A percentile compares a stretch with the other conserved stretches of the same genome.
Conservation (phyloP, 2,888 invertebrate genomes). For the Choristoneura rosaceana region DNA sequence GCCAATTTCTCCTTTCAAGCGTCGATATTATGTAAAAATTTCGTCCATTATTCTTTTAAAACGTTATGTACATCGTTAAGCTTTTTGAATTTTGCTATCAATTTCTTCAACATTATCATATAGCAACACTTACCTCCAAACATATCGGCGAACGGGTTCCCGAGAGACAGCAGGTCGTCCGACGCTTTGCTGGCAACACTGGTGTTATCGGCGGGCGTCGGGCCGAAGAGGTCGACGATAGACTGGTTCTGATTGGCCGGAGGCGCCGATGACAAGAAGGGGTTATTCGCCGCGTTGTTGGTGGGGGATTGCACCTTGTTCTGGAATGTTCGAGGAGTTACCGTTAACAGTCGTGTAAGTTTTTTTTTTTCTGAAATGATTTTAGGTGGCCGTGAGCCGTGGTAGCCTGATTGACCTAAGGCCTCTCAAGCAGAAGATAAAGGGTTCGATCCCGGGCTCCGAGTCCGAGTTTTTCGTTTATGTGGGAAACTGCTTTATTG, state of each 20-base stretch:
- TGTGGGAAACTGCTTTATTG: too few relatives aligned
- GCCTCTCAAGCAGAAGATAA: too few relatives aligned
- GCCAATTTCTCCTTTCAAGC: too few relatives aligned
- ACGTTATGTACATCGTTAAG: too few relatives aligned
- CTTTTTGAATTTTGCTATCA: too few relatives aligned
- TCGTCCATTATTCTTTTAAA: too few relatives aligned
- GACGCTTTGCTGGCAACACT: conserved; percentile 88
- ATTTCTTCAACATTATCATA: too few relatives aligned
- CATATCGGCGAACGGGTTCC: conserved; percentile 96
- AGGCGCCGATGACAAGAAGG: conserved; percentile 92
- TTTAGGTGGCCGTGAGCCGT: too few relatives aligned
- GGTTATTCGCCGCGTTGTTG: conserved; percentile 91
- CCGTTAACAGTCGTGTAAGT: neutral
- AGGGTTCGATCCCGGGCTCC: too few relatives aligned
- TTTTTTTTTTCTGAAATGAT: neutral
- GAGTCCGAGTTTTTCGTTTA: too few relatives aligned
- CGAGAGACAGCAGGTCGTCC: conserved; percentile 94
- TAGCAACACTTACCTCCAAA: conserved; percentile 83
- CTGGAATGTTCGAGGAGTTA: conserved; percentile 71
- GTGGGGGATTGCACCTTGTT: conserved; percentile 92
- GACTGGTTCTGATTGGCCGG: conserved; percentile 71
- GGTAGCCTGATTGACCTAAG: too few relatives aligned
- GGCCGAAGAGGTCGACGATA: conserved; percentile 93
- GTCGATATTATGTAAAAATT: too few relatives aligned
- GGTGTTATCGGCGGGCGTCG: conserved; percentile 76